phyloP scores from a whole-genome alignment of 1,140 invertebrate species.

The Acromyrmex echinatior region DNA sequence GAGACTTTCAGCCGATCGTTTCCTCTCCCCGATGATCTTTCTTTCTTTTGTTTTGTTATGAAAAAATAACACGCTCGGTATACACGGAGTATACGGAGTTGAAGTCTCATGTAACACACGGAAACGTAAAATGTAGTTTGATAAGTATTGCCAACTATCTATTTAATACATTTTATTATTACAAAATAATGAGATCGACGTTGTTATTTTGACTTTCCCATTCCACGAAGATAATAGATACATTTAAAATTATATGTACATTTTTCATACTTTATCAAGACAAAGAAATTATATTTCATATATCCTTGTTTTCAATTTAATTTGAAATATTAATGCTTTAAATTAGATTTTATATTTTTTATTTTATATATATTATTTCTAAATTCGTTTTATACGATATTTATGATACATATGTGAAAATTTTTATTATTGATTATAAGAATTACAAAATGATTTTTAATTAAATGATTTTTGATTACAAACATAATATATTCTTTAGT shows the following conservation, averaged over 20 bases:
- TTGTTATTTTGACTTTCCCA: constrained; percentile 25
- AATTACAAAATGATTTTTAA: not conserved
- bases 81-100: constrained; percentile 68
- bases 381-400: not conserved
- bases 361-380: not conserved
- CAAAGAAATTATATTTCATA: not conserved
- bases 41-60: constrained; percentile 66
- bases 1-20: constrained; percentile 5
- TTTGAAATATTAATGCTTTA: not conserved
- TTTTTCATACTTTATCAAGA: not conserved
- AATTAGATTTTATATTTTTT: not conserved
- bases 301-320: not conserved
- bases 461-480: not conserved
- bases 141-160: constrained; percentile 85
- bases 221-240: not conserved
- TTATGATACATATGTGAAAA: not conserved
- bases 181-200: constrained; percentile 79
- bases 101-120: constrained; percentile 82
- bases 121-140: constrained; percentile 82
- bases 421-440: not conserved
- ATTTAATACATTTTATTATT: constrained; percentile 87
- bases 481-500: not conserved
- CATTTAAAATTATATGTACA: not conserved
- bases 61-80: constrained; percentile 63
- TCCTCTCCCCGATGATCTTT: constrained; percentile 47